Percentiles rank a stretch among this genome's conserved stretches.
These are phyloP conservation scores for Dasyurus viverrinus DNA, from an alignment of 2,113 vertebrate genomes.

Conservation along the genomic window DNA sequence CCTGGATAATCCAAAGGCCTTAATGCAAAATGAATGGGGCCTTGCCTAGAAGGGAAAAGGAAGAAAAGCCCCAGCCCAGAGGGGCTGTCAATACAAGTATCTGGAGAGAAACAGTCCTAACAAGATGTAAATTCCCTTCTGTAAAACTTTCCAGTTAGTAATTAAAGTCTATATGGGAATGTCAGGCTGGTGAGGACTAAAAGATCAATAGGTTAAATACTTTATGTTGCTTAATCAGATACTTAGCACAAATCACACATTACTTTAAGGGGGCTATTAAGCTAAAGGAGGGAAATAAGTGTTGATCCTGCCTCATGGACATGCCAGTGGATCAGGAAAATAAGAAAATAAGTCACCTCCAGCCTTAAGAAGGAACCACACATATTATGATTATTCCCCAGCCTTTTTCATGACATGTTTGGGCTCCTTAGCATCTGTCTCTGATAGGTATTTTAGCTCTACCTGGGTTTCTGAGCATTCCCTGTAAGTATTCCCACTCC, in stretches of 20 bases:
- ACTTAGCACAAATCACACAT: constrained; percentile 74
- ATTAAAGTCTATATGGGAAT: constrained; percentile 57
- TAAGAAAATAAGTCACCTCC: constrained; percentile 44
- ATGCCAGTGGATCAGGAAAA: constrained; percentile 47
- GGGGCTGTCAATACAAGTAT: background rate
- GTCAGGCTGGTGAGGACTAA: background rate
- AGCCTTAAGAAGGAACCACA: background rate
- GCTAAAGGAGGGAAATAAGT: constrained; percentile 67
- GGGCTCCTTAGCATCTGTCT: background rate
- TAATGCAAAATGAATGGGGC: background rate
- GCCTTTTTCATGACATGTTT: background rate
- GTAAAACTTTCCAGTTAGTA: constrained; percentile 50
- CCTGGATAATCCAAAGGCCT: background rate
- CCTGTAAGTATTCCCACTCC: background rate
- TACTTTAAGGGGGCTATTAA: constrained; percentile 68
- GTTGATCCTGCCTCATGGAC: constrained; percentile 53
- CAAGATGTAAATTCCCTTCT: constrained; percentile 13
- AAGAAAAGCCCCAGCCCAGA: background rate
- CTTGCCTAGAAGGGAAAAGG: background rate
- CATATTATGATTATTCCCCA: background rate
- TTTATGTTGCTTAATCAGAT: constrained; percentile 77
- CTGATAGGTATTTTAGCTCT: background rate
- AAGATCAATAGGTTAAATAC: constrained; percentile 81
- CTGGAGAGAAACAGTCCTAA: constrained; percentile 24
- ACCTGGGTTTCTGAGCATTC: background rate